Evolutionary conservation across 2,888 invertebrate genomes (phyloP).

Genomic region (Patella depressa): DNA sequence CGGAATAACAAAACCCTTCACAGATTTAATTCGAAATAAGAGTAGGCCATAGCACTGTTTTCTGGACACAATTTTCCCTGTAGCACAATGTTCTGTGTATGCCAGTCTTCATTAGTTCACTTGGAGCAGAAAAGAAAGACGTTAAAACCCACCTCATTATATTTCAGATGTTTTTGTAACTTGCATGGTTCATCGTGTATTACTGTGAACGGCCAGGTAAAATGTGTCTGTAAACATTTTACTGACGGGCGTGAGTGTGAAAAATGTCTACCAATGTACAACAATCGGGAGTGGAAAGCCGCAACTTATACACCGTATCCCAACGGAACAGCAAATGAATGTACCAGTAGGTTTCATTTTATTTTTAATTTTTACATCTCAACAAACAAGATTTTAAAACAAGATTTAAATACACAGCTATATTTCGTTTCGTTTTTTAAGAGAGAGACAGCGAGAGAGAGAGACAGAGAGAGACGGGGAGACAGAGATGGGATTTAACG

Average conservation of each 20-base stretch:
- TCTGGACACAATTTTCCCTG: too few relatives aligned
- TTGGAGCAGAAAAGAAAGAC: too few relatives aligned
- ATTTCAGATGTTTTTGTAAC: conserved; percentile 54
- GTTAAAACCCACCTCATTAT: neutral
- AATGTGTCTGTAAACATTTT: conserved; percentile 55
- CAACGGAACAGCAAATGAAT: conserved; percentile 51
- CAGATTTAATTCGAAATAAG: too few relatives aligned
- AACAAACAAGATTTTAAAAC: neutral
- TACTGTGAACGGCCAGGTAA: conserved; percentile 20
- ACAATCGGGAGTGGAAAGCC: conserved; percentile 51
- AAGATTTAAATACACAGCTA: too few relatives aligned
- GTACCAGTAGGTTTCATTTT: conserved; percentile 43
- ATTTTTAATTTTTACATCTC: neutral
- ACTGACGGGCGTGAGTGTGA: conserved; percentile 58
- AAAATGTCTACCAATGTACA: conserved; percentile 51
- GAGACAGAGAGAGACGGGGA: too few relatives aligned
- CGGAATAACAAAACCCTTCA: too few relatives aligned
- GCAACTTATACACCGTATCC: conserved; percentile 50
- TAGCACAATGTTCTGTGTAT: too few relatives aligned
- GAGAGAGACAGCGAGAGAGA: too few relatives aligned
- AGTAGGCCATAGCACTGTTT: too few relatives aligned
- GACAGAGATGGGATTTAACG: too few relatives aligned
- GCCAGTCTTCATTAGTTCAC: too few relatives aligned
- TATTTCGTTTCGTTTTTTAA: too few relatives aligned
- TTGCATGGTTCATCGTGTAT: conserved; percentile 51